Conservation (phyloP, 2,797 vertebrate genomes). For the Myiotriccus ornatus region DNA sequence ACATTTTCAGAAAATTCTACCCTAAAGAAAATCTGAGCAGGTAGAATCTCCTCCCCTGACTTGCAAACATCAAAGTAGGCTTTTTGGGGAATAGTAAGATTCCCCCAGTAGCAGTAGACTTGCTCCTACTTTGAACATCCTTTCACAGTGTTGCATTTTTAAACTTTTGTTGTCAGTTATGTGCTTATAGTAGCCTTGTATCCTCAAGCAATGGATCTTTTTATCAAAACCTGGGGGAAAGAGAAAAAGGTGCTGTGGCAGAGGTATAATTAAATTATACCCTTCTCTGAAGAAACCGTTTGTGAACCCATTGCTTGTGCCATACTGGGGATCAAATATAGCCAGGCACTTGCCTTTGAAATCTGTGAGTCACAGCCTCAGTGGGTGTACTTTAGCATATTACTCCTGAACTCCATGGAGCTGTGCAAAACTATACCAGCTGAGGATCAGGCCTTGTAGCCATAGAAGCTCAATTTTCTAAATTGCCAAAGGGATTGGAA, state of each 20-base stretch:
- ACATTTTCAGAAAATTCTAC: conserved; percentile 25
- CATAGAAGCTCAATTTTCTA: neutral
- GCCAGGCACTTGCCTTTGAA: neutral
- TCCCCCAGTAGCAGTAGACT: neutral
- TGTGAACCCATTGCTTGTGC: neutral
- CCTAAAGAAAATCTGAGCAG: conserved; percentile 11
- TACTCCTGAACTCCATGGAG: neutral
- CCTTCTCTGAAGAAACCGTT: neutral
- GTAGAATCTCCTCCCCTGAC: neutral
- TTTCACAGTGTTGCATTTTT: neutral
- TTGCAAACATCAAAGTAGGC: neutral
- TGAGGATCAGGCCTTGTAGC: neutral
- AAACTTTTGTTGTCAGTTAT: neutral
- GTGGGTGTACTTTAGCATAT: neutral
- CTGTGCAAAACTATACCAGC: neutral
- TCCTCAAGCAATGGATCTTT: neutral
- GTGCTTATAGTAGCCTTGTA: neutral
- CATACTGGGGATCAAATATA: neutral
- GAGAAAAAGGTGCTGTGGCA: neutral
- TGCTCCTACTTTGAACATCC: neutral
- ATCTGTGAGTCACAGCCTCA: neutral
- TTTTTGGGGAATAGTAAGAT: neutral
- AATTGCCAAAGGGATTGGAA: neutral
- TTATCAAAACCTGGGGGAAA: neutral
- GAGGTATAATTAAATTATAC: neutral